These are phyloP conservation scores for Poecilia wingei DNA, from an alignment of 2,797 vertebrate genomes.

Conservation along the genomic window DNA sequence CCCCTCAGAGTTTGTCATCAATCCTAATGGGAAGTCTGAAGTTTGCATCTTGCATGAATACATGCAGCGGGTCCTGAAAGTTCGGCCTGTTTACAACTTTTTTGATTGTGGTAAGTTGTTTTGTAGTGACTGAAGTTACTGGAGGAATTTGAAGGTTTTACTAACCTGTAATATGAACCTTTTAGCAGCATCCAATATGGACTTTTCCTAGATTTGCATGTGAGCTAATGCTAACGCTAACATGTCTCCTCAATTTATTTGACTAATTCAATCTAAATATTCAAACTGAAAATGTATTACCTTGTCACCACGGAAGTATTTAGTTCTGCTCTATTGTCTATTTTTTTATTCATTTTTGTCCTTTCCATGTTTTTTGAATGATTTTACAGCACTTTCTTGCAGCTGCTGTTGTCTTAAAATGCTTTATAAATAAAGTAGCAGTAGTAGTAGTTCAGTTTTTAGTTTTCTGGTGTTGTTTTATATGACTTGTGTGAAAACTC, in stretches of 20 bases:
- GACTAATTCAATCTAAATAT: not conserved
- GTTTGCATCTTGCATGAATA: constrained; percentile 99
- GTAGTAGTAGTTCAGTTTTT: not conserved
- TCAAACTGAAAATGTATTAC: not conserved
- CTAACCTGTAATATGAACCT: not conserved
- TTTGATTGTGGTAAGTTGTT: constrained; percentile 98
- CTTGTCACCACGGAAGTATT: not conserved
- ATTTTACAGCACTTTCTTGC: no score
- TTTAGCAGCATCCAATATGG: not conserved
- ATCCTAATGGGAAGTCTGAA: constrained; percentile 98
- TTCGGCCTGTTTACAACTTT: constrained; percentile 99
- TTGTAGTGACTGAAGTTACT: not conserved
- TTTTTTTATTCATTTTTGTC: no score
- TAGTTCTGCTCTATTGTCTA: not conserved
- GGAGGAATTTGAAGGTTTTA: not conserved
- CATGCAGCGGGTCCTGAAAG: constrained; percentile 99
- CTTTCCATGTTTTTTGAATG: no score
- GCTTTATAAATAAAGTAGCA: no score
- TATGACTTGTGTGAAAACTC: not conserved
- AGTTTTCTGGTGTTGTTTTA: not conserved
- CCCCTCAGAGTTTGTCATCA: constrained; percentile 93
- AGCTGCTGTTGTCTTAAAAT: no score
- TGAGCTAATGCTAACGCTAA: not conserved
- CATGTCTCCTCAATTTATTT: not conserved
- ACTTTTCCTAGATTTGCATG: not conserved